Evolutionary conservation across 1,140 invertebrate species (phyloP).

Genomic region (Ostrea edulis): DNA sequence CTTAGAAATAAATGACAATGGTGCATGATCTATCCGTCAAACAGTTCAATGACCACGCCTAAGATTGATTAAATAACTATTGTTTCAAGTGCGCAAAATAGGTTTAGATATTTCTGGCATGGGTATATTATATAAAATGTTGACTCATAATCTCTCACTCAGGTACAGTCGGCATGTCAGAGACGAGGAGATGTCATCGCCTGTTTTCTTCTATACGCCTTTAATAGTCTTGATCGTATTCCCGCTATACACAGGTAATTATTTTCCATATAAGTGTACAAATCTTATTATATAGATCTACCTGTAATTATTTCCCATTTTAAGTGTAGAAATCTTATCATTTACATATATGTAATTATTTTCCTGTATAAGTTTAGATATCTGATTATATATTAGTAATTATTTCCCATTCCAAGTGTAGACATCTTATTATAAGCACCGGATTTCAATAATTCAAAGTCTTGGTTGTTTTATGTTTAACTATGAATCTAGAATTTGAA

Average conservation of each 20-base stretch:
- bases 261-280: not conserved
- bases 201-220: not conserved
- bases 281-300: not conserved
- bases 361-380: not conserved
- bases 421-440: not conserved
- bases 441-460: too few species aligned
- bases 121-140: not conserved
- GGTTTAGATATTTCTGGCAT: not conserved
- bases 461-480: too few species aligned
- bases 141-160: not conserved
- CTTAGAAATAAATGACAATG: not conserved
- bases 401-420: not conserved
- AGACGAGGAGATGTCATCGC: not conserved
- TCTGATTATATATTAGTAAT: not conserved
- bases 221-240: not conserved
- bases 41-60: not conserved
- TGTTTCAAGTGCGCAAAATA: slow-evolving; percentile 5
- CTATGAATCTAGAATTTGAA: too few species aligned
- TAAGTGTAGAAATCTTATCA: not conserved
- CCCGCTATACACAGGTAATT: not conserved
- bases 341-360: not conserved
- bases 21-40: not conserved
- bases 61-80: not conserved
- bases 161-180: not conserved
- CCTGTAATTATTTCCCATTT: not conserved